phyloP scores from a whole-genome alignment of 2,888 invertebrate genomes.

The Pristionchus japonicus region DNA sequence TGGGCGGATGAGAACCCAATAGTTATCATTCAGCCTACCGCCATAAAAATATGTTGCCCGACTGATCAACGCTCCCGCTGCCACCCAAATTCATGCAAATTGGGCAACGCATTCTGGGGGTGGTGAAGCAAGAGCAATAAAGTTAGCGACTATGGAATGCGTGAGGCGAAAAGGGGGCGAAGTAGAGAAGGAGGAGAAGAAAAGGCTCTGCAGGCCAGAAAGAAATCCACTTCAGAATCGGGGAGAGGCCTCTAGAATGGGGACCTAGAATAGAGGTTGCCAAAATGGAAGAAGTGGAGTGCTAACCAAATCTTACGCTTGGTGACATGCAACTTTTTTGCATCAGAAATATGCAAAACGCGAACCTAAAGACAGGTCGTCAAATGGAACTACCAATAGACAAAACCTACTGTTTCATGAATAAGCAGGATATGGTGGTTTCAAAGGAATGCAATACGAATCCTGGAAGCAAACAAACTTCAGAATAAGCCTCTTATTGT shows the following conservation, averaged over 20 bases:
- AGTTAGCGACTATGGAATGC: neutral
- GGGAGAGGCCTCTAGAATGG: neutral
- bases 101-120: neutral
- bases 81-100: neutral
- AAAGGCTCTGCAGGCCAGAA: neutral
- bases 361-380: too few relatives aligned
- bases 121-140: neutral
- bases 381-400: too few relatives aligned
- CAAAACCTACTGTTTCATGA: too few relatives aligned
- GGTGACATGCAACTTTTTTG: neutral
- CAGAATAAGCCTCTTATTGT: too few relatives aligned
- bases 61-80: neutral
- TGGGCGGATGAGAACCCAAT: too few relatives aligned
- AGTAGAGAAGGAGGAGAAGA: neutral
- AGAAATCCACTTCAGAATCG: neutral
- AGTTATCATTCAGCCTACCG: too few relatives aligned
- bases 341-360: neutral
- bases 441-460: too few relatives aligned
- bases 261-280: neutral
- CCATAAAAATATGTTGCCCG: too few relatives aligned
- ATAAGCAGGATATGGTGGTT: too few relatives aligned
- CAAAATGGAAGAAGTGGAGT: neutral
- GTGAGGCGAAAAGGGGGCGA: neutral
- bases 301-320: neutral
- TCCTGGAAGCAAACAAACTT: too few relatives aligned